Evolutionary conservation across 2,888 invertebrate genomes (phyloP).

Genomic region (Pinctada fucata): DNA sequence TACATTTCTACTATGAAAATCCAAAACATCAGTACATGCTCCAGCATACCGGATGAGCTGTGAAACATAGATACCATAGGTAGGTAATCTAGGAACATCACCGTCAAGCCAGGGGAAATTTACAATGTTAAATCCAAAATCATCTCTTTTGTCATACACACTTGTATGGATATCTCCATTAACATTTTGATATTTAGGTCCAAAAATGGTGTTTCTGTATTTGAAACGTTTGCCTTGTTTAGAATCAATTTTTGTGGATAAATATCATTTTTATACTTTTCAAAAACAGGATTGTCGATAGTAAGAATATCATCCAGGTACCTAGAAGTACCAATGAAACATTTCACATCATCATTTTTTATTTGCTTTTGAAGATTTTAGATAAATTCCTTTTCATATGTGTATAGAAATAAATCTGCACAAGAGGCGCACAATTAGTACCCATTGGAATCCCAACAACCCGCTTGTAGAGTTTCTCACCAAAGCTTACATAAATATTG

Average conservation of each 20-base stretch:
- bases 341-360: too few species aligned
- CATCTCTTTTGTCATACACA: background rate
- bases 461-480: background rate
- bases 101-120: background rate
- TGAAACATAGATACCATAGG: background rate
- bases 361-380: background rate
- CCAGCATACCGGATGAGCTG: background rate
- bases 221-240: background rate
- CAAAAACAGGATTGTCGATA: background rate
- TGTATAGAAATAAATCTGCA: background rate
- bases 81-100: background rate
- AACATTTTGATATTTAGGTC: background rate
- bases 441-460: background rate
- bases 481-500: too few species aligned
- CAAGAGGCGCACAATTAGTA: background rate
- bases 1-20: background rate
- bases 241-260: background rate
- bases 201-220: background rate
- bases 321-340: background rate
- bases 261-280: background rate
- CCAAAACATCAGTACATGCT: background rate
- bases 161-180: background rate
- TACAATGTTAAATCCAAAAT: background rate
- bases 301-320: background rate
- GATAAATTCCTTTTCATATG: background rate